These are phyloP conservation scores for Condylura cristata DNA, from an alignment of 2,113 vertebrate species.

Conservation along the genomic window DNA sequence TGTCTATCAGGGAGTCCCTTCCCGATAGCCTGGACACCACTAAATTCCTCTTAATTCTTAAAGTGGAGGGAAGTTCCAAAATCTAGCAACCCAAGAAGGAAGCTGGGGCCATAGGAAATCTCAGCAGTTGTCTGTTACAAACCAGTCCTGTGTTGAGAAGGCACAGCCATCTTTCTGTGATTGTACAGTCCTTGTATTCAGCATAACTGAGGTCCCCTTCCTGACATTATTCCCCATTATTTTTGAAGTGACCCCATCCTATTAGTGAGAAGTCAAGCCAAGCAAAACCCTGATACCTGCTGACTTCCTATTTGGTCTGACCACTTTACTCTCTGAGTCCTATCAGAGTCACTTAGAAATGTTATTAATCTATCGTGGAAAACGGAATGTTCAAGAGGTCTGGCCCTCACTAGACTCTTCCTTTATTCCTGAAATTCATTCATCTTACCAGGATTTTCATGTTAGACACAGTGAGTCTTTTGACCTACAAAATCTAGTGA, in stretches of 20 bases:
- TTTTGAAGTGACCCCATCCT: neutral
- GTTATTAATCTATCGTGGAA: neutral
- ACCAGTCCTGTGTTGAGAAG: neutral
- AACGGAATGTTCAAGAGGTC: neutral
- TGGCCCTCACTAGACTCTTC: neutral
- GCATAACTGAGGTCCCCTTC: neutral
- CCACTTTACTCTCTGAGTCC: neutral
- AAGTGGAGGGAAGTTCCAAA: neutral
- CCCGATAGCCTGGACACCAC: neutral
- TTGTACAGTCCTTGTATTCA: neutral
- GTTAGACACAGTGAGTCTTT: neutral
- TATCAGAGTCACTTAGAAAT: neutral
- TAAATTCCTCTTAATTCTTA: neutral
- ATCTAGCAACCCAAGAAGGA: neutral
- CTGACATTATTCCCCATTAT: neutral
- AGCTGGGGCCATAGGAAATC: neutral
- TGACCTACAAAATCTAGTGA: neutral
- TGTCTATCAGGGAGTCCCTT: neutral
- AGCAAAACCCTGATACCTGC: neutral
- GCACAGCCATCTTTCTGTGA: neutral
- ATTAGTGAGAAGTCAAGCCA: conserved; percentile 51
- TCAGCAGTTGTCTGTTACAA: neutral
- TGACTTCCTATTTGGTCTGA: conserved; percentile 11
- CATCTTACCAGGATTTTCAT: conserved; percentile 21
- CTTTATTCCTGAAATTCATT: conserved; percentile 23